A percentile compares a stretch with the other conserved stretches of the same genome.
phyloP scores from a whole-genome alignment of 1,140 invertebrate species.

The Wasmannia auropunctata region DNA sequence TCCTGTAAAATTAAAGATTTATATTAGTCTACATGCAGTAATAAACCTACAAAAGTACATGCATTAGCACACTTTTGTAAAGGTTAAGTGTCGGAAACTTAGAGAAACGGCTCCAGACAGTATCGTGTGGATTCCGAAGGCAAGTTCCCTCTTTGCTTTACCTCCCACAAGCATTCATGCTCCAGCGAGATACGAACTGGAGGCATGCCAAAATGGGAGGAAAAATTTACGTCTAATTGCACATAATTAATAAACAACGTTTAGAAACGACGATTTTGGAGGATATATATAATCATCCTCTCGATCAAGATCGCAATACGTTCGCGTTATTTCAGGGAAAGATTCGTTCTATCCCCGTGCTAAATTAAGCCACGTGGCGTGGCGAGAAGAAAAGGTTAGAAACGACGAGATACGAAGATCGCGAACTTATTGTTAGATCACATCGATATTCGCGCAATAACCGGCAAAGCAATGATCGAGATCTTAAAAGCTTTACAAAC shows the following conservation, averaged over 20 bases:
- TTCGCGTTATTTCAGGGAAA: no score
- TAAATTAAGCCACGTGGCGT: no score
- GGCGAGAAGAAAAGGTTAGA: no score
- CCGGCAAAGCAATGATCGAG: no score
- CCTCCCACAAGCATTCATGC: slow-evolving; percentile 91
- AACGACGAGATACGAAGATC: no score
- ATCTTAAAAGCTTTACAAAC: no score
- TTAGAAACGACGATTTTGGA: background rate
- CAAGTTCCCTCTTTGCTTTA: slow-evolving; percentile 87
- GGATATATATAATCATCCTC: no score
- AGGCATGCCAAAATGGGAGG: slow-evolving; percentile 91
- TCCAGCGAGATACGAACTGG: slow-evolving; percentile 86
- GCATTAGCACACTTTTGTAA: background rate
- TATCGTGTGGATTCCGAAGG: slow-evolving; percentile 91
- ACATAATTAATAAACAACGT: background rate
- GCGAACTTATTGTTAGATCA: no score
- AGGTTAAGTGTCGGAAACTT: slow-evolving; percentile 86
- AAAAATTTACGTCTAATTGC: background rate
- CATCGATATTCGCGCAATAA: no score
- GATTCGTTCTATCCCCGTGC: no score
- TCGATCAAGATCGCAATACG: no score
- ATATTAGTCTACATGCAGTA: background rate
- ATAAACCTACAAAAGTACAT: background rate
- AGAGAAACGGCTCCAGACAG: slow-evolving; percentile 90
- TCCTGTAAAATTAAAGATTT: background rate